phyloP scores from a whole-genome alignment of 1,140 invertebrate species.

The Eciton burchellii region DNA sequence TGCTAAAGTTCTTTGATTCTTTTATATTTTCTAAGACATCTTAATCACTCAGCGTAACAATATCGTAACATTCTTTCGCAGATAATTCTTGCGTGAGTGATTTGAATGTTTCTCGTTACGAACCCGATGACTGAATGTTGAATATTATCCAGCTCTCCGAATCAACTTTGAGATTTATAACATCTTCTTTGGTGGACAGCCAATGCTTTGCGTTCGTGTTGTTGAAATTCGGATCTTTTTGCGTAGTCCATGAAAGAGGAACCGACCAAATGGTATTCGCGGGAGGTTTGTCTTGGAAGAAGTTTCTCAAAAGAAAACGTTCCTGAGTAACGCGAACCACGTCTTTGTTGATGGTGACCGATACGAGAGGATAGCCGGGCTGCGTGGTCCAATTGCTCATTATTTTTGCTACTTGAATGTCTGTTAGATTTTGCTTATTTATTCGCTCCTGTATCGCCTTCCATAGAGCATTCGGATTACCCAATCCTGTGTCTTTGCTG shows the following conservation, averaged over 20 bases:
- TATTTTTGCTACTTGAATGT: constrained; percentile 82
- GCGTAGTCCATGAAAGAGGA: constrained; percentile 87
- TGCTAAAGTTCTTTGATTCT: too few species aligned
- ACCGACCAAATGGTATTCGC: constrained; percentile 86
- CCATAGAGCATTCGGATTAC: constrained; percentile 88
- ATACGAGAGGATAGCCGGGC: constrained; percentile 91
- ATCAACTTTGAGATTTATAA: constrained; percentile 72
- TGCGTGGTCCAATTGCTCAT: constrained; percentile 91
- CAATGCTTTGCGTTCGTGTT: constrained; percentile 85
- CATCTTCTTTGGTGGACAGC: constrained; percentile 72
- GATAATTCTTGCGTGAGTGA: neutral
- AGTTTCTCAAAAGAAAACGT: constrained; percentile 86
- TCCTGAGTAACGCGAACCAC: constrained; percentile 82
- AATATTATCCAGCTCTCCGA: constrained; percentile 88
- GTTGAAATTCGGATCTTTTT: constrained; percentile 84
- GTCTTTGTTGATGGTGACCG: constrained; percentile 83
- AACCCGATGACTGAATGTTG: constrained; percentile 89
- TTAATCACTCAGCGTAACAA: too few species aligned
- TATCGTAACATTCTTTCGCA: neutral
- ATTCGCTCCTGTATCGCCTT: constrained; percentile 86
- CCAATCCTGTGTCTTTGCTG: constrained; percentile 73
- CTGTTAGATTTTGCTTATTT: constrained; percentile 72
- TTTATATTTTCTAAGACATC: too few species aligned
- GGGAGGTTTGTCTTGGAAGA: constrained; percentile 61
- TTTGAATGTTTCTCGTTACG: constrained; percentile 38